Conservation (phyloP, 2,888 invertebrate species). For the Acleris cristana region DNA sequence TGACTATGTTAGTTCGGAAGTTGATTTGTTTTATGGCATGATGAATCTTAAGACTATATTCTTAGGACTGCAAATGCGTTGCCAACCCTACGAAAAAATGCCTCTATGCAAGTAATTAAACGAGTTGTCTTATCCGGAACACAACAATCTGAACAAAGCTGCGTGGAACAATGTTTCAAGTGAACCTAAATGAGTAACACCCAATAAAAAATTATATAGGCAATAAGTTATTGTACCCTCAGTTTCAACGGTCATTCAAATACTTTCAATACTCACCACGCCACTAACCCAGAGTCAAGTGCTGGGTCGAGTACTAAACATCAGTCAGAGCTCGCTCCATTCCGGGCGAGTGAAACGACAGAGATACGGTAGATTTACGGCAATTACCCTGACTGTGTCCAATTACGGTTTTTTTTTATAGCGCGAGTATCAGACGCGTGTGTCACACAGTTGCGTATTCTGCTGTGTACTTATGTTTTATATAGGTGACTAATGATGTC, state of each 20-base stretch:
- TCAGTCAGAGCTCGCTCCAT: conserved; percentile 46
- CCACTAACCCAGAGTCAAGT: conserved; percentile 20
- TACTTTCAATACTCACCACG: neutral
- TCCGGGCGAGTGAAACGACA: conserved; percentile 52
- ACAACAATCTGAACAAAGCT: too few relatives aligned
- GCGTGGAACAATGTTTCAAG: too few relatives aligned
- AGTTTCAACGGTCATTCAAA: neutral
- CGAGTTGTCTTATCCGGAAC: too few relatives aligned
- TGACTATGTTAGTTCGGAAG: too few relatives aligned
- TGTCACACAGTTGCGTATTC: conserved; percentile 18
- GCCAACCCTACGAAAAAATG: too few relatives aligned
- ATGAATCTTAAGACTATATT: too few relatives aligned
- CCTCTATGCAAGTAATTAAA: too few relatives aligned
- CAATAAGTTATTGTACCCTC: too few relatives aligned
- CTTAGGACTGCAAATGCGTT: too few relatives aligned
- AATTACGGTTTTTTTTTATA: conserved; percentile 56
- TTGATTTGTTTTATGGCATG: too few relatives aligned
- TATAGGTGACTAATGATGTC: neutral
- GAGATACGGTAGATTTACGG: conserved; percentile 61
- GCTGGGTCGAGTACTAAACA: conserved; percentile 33
- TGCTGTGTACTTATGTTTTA: neutral
- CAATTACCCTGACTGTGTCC: conserved; percentile 49
- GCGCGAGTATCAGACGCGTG: conserved; percentile 8
- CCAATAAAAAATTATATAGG: too few relatives aligned
- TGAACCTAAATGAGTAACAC: too few relatives aligned